These are phyloP conservation scores for Spea multiplicata DNA, from an alignment of 2,113 vertebrate species.

Conservation along the genomic window DNA sequence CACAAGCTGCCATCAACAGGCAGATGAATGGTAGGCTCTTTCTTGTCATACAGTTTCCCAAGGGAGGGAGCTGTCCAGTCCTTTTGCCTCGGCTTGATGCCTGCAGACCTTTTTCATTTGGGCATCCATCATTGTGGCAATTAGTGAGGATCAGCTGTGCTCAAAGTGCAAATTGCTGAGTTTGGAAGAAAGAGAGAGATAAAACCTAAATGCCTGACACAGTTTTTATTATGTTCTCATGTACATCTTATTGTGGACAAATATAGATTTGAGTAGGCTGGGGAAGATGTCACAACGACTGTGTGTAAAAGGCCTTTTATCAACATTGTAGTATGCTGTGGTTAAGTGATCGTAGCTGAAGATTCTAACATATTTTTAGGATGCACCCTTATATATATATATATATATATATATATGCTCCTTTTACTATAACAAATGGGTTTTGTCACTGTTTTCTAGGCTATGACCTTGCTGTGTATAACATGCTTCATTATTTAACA, in stretches of 20 bases:
- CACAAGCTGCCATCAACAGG: conserved; percentile 21
- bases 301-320: neutral
- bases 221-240: conserved; percentile 16
- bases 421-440: neutral
- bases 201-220: conserved; percentile 26
- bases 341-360: neutral
- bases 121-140: conserved; percentile 34
- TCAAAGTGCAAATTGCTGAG: conserved; percentile 41
- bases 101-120: conserved; percentile 27
- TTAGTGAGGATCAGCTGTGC: conserved; percentile 29
- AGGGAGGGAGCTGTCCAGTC: conserved; percentile 28
- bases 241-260: neutral
- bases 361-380: neutral
- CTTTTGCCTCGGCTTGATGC: conserved; percentile 8
- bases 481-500: neutral
- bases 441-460: neutral
- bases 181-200: neutral
- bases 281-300: neutral
- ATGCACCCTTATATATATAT: neutral
- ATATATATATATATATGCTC: too few species aligned
- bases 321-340: neutral
- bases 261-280: neutral
- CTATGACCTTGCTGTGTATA: neutral
- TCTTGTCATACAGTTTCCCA: conserved; percentile 12
- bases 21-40: neutral